A percentile compares a stretch with the other conserved stretches of the same genome.
These are phyloP conservation scores for Dendrocincla fuliginosa DNA, from an alignment of 2,797 vertebrate species.

Conservation along the genomic window DNA sequence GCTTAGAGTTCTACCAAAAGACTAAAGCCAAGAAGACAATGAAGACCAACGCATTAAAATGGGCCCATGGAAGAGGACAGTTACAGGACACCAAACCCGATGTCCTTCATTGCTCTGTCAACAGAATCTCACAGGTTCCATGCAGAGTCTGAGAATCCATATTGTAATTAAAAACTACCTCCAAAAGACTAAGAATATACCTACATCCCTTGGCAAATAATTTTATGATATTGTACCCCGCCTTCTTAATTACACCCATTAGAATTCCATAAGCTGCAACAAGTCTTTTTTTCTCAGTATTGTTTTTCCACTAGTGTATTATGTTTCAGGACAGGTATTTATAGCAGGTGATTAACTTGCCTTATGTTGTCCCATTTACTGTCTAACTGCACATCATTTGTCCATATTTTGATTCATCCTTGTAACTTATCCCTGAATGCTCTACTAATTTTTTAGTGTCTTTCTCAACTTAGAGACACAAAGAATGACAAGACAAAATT, in stretches of 20 bases:
- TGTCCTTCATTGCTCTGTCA: neutral
- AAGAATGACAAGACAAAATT: neutral
- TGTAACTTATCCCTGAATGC: neutral
- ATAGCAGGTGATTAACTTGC: neutral
- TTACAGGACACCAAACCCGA: neutral
- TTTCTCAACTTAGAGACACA: neutral
- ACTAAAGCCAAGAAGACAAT: neutral
- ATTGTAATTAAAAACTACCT: neutral
- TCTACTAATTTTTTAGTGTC: neutral
- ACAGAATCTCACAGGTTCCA: neutral
- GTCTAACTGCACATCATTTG: neutral
- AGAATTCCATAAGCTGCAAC: neutral
- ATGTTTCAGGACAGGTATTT: neutral
- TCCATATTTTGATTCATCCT: neutral
- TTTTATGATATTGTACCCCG: neutral
- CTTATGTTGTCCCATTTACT: neutral
- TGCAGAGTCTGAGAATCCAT: neutral
- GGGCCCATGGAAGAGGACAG: neutral
- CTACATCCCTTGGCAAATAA: neutral
- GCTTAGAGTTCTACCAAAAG: neutral
- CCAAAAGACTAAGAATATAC: neutral
- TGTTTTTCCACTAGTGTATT: neutral
- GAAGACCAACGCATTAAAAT: neutral
- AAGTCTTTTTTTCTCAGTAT: neutral
- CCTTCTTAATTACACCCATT: neutral